Conservation (phyloP, 2,797 vertebrate species). For the Microctenopoma stevenorrisi region DNA sequence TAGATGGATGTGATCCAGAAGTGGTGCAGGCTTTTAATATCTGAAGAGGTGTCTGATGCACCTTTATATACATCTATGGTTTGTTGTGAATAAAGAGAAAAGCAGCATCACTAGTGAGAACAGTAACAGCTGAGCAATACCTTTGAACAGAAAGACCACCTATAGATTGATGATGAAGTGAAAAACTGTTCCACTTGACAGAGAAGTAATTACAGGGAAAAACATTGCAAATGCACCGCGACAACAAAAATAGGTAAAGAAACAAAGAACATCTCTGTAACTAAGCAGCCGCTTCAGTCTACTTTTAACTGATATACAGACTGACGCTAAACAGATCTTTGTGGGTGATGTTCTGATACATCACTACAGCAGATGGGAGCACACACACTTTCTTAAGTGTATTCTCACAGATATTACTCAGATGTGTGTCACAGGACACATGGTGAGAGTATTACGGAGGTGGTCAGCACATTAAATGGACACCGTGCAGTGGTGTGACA, state of each 20-base stretch:
- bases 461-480: slow-evolving; percentile 6
- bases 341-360: slow-evolving; percentile 1
- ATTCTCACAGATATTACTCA: slow-evolving; percentile 32
- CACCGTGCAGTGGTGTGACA: not conserved
- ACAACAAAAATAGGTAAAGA: not conserved
- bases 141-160: slow-evolving; percentile 3
- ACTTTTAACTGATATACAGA: not conserved
- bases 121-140: not conserved
- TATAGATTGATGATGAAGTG: not conserved
- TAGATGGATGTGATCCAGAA: too few species aligned
- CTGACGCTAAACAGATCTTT: not conserved
- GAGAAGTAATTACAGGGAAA: slow-evolving; percentile 7
- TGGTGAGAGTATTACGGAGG: not conserved
- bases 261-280: not conserved
- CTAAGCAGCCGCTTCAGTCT: not conserved
- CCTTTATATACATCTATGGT: not conserved
- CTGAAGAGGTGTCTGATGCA: not conserved
- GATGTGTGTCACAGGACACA: slow-evolving; percentile 26
- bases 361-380: slow-evolving; percentile 41
- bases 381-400: not conserved
- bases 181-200: slow-evolving; percentile 1
- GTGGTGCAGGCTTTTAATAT: too few species aligned
- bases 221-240: not conserved
- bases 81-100: not conserved
- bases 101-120: not conserved